Conservation (phyloP, 2,797 vertebrate species). For the Crenuchus spilurus region DNA sequence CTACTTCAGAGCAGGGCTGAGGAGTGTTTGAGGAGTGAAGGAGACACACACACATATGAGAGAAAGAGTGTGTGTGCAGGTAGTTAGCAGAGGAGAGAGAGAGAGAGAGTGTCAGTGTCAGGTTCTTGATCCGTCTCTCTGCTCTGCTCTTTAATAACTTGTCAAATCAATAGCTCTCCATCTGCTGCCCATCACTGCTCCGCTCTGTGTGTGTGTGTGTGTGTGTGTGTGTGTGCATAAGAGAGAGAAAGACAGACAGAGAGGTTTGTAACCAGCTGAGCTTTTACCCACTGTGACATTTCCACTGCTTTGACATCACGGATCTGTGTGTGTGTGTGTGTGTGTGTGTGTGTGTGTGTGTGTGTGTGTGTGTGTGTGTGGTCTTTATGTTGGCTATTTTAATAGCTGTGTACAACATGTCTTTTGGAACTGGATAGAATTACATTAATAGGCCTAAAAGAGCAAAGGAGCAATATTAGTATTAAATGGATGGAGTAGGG, state of each 20-base stretch:
- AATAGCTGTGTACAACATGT: no score
- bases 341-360: slow-evolving; percentile 6
- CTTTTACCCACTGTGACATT: slow-evolving; percentile 60
- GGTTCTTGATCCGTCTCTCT: slow-evolving; percentile 61
- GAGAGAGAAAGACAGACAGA: slow-evolving; percentile 15
- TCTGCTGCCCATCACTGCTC: slow-evolving; percentile 53
- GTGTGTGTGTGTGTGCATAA: slow-evolving; percentile 20
- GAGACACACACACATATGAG: slow-evolving; percentile 1
- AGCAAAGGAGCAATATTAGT: no score
- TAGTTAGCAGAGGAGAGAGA: slow-evolving; percentile 25
- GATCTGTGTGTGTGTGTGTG: background rate
- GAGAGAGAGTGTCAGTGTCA: slow-evolving; percentile 61
- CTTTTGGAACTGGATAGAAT: no score
- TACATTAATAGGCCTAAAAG: no score
- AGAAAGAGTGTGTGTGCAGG: slow-evolving; percentile 24
- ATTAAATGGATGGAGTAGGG: no score
- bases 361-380: background rate
- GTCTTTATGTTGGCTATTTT: no score
- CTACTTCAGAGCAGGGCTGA: background rate
- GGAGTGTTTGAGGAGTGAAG: slow-evolving; percentile 14
- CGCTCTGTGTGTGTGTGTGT: slow-evolving; percentile 10
- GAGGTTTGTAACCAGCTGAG: slow-evolving; percentile 48
- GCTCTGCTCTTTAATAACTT: slow-evolving; percentile 74
- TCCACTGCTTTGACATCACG: slow-evolving; percentile 39
- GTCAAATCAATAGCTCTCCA: slow-evolving; percentile 72